Conservation (phyloP, 2,113 vertebrate species). For the Indicator indicator region DNA sequence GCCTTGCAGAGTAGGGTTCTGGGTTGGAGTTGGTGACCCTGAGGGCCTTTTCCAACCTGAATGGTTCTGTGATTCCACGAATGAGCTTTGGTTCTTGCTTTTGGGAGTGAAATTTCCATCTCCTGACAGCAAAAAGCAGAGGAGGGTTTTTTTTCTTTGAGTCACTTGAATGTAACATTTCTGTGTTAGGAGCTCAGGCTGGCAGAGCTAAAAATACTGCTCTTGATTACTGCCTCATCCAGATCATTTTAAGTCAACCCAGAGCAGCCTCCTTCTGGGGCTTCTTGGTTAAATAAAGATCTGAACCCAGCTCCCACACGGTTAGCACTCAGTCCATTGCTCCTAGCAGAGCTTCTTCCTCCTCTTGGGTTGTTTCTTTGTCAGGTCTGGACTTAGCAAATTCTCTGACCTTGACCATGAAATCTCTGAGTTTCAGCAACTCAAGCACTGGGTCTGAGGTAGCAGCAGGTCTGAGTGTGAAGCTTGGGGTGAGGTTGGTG, state of each 20-base stretch:
- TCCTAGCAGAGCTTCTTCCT: background rate
- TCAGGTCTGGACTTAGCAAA: background rate
- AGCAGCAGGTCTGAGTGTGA: background rate
- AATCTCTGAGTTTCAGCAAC: background rate
- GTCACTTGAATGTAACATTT: background rate
- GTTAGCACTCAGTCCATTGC: background rate
- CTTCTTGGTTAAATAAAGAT: background rate
- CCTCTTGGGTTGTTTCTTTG: background rate
- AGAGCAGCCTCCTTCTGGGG: background rate
- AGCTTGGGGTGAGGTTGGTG: background rate
- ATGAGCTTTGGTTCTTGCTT: background rate
- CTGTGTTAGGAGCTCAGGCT: conserved; percentile 5
- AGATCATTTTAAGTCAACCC: background rate
- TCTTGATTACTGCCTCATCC: background rate
- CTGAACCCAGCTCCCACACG: background rate
- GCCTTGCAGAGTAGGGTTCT: too few species aligned
- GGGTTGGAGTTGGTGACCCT: too few species aligned
- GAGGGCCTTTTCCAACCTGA: too few species aligned
- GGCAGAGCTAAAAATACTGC: conserved; percentile 33
- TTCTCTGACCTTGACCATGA: background rate
- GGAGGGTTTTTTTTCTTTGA: background rate
- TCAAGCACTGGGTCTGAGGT: background rate
- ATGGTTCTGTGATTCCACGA: background rate
- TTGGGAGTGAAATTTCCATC: background rate
- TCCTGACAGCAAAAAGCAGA: background rate